Evolutionary conservation across 2,888 invertebrate species (phyloP).

Genomic region (Trachelus troglodyta): DNA sequence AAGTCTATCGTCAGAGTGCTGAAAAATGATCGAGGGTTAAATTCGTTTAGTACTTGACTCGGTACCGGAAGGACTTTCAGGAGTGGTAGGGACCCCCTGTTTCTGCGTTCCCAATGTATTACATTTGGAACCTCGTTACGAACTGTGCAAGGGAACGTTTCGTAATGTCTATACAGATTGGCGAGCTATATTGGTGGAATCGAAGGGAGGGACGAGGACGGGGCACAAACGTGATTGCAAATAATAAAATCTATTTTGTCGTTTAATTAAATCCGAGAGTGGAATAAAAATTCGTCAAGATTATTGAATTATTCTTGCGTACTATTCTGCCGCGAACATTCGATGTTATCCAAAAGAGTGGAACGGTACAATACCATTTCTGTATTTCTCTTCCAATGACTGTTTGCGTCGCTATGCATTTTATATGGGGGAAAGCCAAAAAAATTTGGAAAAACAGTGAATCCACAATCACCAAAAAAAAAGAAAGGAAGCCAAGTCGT

Average conservation of each 20-base stretch:
- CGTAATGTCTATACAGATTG: background rate
- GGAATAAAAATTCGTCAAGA: conserved; percentile 56
- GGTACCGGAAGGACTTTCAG: conserved; percentile 1
- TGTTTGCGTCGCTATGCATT: background rate
- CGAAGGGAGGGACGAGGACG: background rate
- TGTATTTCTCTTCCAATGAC: background rate
- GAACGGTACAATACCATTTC: background rate
- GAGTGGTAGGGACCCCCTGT: background rate
- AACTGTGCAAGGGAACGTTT: background rate
- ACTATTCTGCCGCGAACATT: background rate
- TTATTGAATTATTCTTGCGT: conserved; percentile 55
- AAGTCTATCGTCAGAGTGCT: background rate
- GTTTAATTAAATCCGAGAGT: conserved; percentile 55
- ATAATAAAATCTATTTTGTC: conserved; percentile 61
- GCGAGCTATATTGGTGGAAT: background rate
- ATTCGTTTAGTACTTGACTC: conserved; percentile 5
- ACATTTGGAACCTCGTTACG: conserved; percentile 5
- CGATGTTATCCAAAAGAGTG: background rate
- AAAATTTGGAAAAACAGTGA: background rate
- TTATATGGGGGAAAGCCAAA: background rate
- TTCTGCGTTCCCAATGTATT: background rate
- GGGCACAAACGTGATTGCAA: conserved; percentile 48
- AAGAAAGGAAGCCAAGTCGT: background rate
- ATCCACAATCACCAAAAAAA: background rate
- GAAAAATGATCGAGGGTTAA: background rate